Conservation (phyloP, 2,888 invertebrate genomes). For the Dexiosoma caninum region DNA sequence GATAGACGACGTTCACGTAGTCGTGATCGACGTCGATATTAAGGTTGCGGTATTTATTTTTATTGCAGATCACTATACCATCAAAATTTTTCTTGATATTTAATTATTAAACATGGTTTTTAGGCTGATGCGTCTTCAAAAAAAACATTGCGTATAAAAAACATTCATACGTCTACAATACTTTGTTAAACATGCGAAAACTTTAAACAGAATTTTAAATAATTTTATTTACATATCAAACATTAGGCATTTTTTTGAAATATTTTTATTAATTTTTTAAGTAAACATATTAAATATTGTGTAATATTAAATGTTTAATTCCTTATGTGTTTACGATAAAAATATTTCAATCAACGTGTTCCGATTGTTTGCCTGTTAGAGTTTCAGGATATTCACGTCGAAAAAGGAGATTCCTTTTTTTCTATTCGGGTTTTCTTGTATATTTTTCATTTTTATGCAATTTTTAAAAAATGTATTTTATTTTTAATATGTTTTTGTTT, state of each 20-base stretch:
- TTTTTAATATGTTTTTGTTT: constrained; percentile 54
- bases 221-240: constrained; percentile 1
- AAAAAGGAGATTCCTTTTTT: constrained; percentile 2
- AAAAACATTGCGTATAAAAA: constrained; percentile 27
- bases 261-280: constrained; percentile 27
- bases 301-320: not conserved
- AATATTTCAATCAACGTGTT: constrained; percentile 48
- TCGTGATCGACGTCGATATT: constrained; percentile 76
- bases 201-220: constrained; percentile 10
- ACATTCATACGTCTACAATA: constrained; percentile 14
- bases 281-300: not conserved
- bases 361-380: constrained; percentile 31
- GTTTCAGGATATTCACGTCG: constrained; percentile 15
- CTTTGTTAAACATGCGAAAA: constrained; percentile 21
- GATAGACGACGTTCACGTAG: constrained; percentile 72
- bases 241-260: constrained; percentile 36
- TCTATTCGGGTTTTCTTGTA: constrained; percentile 19
- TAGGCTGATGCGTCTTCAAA: constrained; percentile 43
- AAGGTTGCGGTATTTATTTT: constrained; percentile 63
- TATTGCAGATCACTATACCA: constrained; percentile 58
- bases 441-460: constrained; percentile 56
- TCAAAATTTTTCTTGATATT: constrained; percentile 41
- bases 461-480: constrained; percentile 51
- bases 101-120: constrained; percentile 52
- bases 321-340: constrained; percentile 14